phyloP scores from a whole-genome alignment of 2,888 invertebrate species.

The Microchrysa polita region DNA sequence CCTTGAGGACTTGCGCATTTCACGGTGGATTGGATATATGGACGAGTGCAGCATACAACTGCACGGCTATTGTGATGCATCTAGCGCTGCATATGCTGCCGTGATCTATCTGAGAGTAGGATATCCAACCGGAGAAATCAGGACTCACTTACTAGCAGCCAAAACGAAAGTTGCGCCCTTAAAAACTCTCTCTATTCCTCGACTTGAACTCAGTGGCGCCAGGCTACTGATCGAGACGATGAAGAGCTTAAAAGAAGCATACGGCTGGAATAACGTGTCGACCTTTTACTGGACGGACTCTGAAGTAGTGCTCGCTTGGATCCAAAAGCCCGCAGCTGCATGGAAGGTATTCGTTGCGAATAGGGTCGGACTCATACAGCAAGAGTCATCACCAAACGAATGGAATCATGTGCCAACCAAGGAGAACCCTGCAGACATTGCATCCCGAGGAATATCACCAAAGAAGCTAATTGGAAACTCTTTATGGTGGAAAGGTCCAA shows the following conservation, averaged over 20 bases:
- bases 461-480: constrained; percentile 39
- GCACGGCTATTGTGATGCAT: constrained; percentile 30
- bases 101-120: constrained; percentile 42
- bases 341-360: constrained; percentile 54
- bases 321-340: constrained; percentile 46
- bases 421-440: constrained; percentile 53
- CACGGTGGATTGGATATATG: constrained; percentile 10
- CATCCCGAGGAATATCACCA: constrained; percentile 50
- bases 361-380: constrained; percentile 51
- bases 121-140: not conserved
- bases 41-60: not conserved
- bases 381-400: constrained; percentile 15
- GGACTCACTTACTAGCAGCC: constrained; percentile 14
- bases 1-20: not conserved
- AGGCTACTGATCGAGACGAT: constrained; percentile 36
- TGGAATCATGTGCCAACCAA: constrained; percentile 52
- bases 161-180: constrained; percentile 49
- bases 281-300: constrained; percentile 48
- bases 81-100: constrained; percentile 38
- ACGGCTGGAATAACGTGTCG: constrained; percentile 8
- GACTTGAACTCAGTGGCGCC: constrained; percentile 48
- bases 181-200: too few species aligned
- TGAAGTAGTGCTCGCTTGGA: constrained; percentile 51
- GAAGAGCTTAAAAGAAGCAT: too few species aligned
- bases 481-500: constrained; percentile 53